Conservation (phyloP, 2,797 vertebrate genomes). For the Epinephelus coioides region DNA sequence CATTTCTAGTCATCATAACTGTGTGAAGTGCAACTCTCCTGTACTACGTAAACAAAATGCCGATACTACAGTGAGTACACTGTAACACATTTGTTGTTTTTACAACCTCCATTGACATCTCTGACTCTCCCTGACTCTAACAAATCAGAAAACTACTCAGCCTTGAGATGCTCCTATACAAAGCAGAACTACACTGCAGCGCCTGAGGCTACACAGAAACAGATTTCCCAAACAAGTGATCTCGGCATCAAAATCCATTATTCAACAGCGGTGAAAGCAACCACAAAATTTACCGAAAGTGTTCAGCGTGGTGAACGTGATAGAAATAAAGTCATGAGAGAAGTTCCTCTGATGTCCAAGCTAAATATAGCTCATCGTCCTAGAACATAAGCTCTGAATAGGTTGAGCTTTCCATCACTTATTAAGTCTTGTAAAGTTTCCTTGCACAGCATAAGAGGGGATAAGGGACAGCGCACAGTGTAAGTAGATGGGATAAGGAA, state of each 20-base stretch:
- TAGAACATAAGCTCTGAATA: constrained; percentile 27
- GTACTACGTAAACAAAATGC: background rate
- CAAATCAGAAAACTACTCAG: background rate
- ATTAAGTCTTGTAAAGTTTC: constrained; percentile 39
- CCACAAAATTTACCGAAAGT: constrained; percentile 1
- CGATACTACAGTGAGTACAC: background rate
- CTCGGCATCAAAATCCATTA: constrained; percentile 41
- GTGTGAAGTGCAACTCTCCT: background rate
- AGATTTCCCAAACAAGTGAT: constrained; percentile 32
- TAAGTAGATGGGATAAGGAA: constrained; percentile 17
- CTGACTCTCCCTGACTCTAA: background rate
- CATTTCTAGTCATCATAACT: background rate
- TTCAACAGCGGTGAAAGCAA: constrained; percentile 21
- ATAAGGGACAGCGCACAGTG: constrained; percentile 15
- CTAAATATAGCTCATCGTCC: constrained; percentile 45
- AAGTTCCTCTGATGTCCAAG: constrained; percentile 1
- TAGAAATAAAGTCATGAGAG: constrained; percentile 24
- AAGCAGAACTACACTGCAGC: constrained; percentile 12
- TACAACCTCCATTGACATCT: constrained; percentile 1
- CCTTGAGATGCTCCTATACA: constrained; percentile 1
- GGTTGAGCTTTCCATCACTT: constrained; percentile 43
- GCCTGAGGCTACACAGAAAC: constrained; percentile 17
- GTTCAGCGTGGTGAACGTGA: background rate
- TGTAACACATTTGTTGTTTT: background rate
- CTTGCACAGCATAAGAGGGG: constrained; percentile 3